A percentile compares a stretch with the other conserved stretches of the same genome.
phyloP scores from a whole-genome alignment of 1,140 invertebrate species.

The Apis florea region DNA sequence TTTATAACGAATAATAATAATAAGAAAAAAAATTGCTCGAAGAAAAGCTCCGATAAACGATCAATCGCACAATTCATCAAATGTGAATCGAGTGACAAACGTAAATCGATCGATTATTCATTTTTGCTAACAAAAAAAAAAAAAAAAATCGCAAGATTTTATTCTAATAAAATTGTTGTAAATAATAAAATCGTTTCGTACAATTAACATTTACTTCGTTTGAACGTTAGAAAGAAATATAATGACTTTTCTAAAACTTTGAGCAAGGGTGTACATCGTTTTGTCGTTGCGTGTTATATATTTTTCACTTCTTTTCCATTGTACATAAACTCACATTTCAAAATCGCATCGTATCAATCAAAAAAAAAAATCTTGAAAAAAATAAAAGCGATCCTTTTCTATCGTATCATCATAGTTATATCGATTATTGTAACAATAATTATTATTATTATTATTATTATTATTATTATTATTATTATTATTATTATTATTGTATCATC shows the following conservation, averaged over 20 bases:
- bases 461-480: no score
- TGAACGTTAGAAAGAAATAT: no score
- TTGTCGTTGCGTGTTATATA: background rate
- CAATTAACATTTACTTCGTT: no score
- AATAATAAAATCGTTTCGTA: no score
- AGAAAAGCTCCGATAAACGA: constrained; percentile 9
- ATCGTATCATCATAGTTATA: constrained; percentile 36
- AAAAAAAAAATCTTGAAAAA: background rate
- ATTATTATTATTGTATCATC: constrained; percentile 49
- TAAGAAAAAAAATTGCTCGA: no score
- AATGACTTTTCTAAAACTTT: no score
- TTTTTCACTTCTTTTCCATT: constrained; percentile 1
- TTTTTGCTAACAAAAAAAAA: no score
- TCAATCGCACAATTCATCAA: background rate
- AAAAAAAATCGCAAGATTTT: no score
- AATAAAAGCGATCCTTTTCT: background rate
- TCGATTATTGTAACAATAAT: constrained; percentile 19
- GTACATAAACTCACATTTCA: constrained; percentile 36
- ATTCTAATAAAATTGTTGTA: no score
- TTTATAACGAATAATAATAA: no score
- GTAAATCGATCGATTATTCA: no score
- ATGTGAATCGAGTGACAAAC: no score
- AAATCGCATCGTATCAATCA: constrained; percentile 1
- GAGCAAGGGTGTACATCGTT: background rate
- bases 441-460: constrained; percentile 27